A percentile compares a stretch with the other conserved stretches of the same genome.
These are phyloP conservation scores for Pachyuromys duprasi DNA, from an alignment of 2,797 vertebrate species.

Conservation along the genomic window DNA sequence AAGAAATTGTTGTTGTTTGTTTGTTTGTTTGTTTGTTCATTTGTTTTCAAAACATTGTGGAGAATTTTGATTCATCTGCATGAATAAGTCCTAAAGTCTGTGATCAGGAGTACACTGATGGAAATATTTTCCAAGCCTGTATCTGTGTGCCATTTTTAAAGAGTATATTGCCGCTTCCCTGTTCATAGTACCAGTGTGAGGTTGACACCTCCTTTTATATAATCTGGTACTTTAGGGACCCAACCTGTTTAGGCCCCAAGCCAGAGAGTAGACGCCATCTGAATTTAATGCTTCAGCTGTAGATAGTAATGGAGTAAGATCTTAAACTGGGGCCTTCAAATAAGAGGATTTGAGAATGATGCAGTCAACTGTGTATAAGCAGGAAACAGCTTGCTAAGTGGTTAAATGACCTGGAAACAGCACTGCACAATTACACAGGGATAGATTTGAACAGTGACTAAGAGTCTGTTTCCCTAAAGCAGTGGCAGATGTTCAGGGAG, in stretches of 20 bases:
- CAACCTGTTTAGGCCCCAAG: background rate
- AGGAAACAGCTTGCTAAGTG: slow-evolving; percentile 26
- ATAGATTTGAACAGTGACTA: background rate
- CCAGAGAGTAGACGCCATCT: background rate
- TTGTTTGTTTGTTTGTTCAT: background rate
- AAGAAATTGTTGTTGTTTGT: background rate
- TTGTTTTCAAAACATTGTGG: background rate
- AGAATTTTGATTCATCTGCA: slow-evolving; percentile 29
- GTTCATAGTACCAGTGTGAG: background rate
- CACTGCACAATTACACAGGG: background rate
- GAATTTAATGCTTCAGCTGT: background rate
- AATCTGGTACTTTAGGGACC: background rate
- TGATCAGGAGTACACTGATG: background rate
- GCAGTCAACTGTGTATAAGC: background rate
- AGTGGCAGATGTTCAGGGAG: background rate
- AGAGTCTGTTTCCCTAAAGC: background rate
- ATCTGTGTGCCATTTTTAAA: background rate
- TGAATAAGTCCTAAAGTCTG: background rate
- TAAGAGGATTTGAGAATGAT: background rate
- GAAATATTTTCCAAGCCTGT: background rate
- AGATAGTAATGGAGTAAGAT: background rate
- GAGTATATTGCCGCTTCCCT: background rate
- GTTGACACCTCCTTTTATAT: background rate
- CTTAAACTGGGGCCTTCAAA: background rate
- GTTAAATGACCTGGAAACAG: slow-evolving; percentile 45